phyloP scores from a whole-genome alignment of 2,113 vertebrate species.

The Vulpes lagopus region DNA sequence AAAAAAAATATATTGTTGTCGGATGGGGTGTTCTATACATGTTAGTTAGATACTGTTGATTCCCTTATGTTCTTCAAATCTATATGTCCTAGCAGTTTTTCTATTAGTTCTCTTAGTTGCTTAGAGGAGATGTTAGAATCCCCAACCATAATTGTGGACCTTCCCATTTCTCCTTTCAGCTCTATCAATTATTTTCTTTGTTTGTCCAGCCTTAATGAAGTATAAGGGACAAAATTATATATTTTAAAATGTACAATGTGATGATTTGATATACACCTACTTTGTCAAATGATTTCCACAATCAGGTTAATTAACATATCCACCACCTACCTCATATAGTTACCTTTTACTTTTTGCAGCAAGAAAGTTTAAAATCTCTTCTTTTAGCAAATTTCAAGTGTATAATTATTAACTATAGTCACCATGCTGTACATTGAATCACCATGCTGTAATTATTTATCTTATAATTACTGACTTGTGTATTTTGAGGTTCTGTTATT shows the following conservation, averaged over 20 bases:
- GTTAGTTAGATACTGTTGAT: neutral
- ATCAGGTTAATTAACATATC: neutral
- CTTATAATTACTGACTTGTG: neutral
- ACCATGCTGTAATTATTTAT: fast-evolving
- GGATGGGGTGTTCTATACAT: fast-evolving
- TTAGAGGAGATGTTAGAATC: neutral
- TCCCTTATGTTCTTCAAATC: neutral
- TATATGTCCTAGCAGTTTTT: fast-evolving
- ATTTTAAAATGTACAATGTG: neutral
- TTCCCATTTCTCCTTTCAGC: neutral
- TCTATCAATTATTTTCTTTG: neutral
- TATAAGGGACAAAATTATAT: neutral
- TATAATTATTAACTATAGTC: neutral
- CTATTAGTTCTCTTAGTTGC: no score
- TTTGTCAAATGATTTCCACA: neutral
- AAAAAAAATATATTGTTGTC: neutral
- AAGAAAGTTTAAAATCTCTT: no score
- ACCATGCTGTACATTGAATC: neutral
- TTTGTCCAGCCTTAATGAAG: neutral
- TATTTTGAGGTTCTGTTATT: neutral
- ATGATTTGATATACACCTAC: neutral
- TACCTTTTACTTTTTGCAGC: neutral
- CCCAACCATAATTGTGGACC: no score
- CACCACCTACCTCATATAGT: neutral
- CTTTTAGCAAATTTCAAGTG: neutral